phyloP scores from a whole-genome alignment of 2,113 vertebrate species.

The Balaeniceps rex region DNA sequence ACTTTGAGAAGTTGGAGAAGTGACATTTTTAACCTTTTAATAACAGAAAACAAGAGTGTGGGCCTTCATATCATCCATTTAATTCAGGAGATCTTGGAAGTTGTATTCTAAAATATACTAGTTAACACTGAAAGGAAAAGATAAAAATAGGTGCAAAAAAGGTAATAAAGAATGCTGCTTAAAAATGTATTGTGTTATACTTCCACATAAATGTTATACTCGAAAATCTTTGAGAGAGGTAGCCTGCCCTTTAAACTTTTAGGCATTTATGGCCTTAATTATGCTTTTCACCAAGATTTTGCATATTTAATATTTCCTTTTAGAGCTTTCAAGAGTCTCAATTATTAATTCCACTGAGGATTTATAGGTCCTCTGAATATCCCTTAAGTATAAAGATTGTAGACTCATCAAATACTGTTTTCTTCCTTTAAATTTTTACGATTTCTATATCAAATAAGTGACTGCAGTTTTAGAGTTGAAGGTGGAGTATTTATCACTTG shows the following conservation, averaged over 20 bases:
- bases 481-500: background rate
- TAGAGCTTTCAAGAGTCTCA: conserved; percentile 73
- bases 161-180: background rate
- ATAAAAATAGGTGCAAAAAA: background rate
- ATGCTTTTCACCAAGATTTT: conserved; percentile 77
- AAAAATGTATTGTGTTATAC: conserved; percentile 5
- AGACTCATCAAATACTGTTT: conserved; percentile 72
- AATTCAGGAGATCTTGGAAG: background rate
- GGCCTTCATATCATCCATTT: background rate
- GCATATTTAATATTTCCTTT: conserved; percentile 76
- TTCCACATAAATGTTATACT: conserved; percentile 10
- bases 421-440: conserved; percentile 55
- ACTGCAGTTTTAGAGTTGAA: conserved; percentile 7
- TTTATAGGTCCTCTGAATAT: conserved; percentile 69
- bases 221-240: conserved; percentile 40
- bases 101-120: background rate
- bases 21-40: background rate
- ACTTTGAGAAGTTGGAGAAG: background rate
- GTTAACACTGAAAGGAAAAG: background rate
- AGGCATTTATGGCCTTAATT: conserved; percentile 68
- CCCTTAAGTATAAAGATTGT: conserved; percentile 69
- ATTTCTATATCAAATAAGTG: conserved; percentile 42
- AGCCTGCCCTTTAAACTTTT: conserved; percentile 66
- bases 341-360: conserved; percentile 72
- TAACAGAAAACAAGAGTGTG: background rate